Evolutionary conservation across 2,888 invertebrate species (phyloP).

Genomic region (Nomada ruficornis): DNA sequence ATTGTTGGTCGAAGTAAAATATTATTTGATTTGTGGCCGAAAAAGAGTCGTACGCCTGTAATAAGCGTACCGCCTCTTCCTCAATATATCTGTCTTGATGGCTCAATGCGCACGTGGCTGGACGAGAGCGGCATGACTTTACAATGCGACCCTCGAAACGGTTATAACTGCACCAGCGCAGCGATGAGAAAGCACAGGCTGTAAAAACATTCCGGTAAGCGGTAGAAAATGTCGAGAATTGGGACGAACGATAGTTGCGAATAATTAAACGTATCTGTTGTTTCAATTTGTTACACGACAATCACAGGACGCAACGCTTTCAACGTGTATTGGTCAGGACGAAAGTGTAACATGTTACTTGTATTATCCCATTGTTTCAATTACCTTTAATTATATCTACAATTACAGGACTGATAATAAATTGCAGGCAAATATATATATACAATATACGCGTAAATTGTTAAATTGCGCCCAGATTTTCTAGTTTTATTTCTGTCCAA

Average conservation of each 20-base stretch:
- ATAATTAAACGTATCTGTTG: not conserved
- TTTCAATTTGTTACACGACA: not conserved
- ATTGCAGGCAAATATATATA: no score
- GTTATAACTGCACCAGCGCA: constrained; percentile 47
- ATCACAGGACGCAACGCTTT: not conserved
- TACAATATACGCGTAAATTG: no score
- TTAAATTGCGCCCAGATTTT: no score
- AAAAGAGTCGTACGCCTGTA: constrained; percentile 74
- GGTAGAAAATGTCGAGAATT: constrained; percentile 30
- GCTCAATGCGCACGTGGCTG: constrained; percentile 66
- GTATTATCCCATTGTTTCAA: no score
- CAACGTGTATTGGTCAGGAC: not conserved
- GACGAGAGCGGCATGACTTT: constrained; percentile 57
- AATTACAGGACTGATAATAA: not conserved
- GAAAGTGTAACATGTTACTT: not conserved
- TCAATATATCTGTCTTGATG: constrained; percentile 78
- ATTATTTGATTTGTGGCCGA: constrained; percentile 80
- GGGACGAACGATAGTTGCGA: constrained; percentile 23
- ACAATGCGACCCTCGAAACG: constrained; percentile 58
- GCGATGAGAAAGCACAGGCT: constrained; percentile 48
- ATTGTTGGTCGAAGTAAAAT: constrained; percentile 69
- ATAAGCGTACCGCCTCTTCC: constrained; percentile 80
- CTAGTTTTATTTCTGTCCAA: no score
- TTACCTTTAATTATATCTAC: no score
- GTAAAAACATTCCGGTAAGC: constrained; percentile 53